A percentile compares a stretch with the other conserved stretches of the same genome.
Evolutionary conservation across 2,888 invertebrate species (phyloP).

Genomic region (Cephalotes varians): DNA sequence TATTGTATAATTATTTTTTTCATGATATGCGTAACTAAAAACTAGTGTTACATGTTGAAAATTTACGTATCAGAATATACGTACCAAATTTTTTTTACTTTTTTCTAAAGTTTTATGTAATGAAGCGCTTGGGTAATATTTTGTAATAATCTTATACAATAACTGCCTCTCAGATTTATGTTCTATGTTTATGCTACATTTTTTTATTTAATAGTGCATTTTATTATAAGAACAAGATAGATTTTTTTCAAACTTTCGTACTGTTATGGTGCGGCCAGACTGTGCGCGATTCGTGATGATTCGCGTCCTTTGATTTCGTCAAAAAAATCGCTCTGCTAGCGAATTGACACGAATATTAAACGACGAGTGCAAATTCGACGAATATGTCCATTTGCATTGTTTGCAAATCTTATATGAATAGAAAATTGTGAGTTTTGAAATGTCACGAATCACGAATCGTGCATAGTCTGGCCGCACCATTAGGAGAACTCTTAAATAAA

Average conservation of each 20-base stretch:
- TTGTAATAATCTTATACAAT: not conserved
- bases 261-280: too few relatives aligned
- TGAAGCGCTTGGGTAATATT: not conserved
- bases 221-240: not conserved
- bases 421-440: too few relatives aligned
- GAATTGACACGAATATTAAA: too few relatives aligned
- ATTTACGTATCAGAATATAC: not conserved
- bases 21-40: not conserved
- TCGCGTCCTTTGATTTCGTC: too few relatives aligned
- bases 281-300: too few relatives aligned
- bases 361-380: too few relatives aligned
- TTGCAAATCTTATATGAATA: too few relatives aligned
- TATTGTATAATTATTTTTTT: not conserved
- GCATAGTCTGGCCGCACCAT: too few relatives aligned
- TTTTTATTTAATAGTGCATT: not conserved
- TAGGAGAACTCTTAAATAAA: slow-evolving; percentile 23
- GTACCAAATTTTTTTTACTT: not conserved
- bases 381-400: too few relatives aligned
- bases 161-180: not conserved
- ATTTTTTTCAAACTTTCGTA: not conserved
- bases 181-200: too few relatives aligned
- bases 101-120: not conserved
- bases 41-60: not conserved
- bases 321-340: too few relatives aligned
- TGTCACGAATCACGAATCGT: too few relatives aligned